Evolutionary conservation across 2,797 vertebrate species (phyloP).

Genomic region (Labroides dimidiatus): DNA sequence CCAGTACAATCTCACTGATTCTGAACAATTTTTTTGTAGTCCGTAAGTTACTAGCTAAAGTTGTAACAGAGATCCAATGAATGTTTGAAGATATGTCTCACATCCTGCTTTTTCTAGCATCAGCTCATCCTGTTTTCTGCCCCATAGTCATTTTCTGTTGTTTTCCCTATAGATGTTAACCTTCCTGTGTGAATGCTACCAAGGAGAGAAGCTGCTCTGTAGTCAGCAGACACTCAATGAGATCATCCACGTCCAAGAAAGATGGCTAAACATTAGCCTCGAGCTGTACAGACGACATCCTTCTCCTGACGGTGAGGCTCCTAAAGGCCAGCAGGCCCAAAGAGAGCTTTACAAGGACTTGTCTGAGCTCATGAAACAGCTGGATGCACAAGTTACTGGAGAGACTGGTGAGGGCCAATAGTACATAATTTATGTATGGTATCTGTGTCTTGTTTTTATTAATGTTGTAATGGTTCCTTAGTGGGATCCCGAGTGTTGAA

Average conservation of each 20-base stretch:
- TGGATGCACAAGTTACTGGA: slow-evolving; percentile 77
- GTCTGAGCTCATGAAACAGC: slow-evolving; percentile 76
- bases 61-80: neutral
- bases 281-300: slow-evolving; percentile 82
- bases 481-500: neutral
- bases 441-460: neutral
- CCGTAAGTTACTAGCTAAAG: no score
- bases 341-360: slow-evolving; percentile 70
- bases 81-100: neutral
- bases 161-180: slow-evolving; percentile 74
- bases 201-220: slow-evolving; percentile 78
- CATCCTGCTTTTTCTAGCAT: neutral
- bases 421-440: neutral
- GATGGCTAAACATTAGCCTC: slow-evolving; percentile 80
- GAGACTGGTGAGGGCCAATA: slow-evolving; percentile 82
- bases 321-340: slow-evolving; percentile 65
- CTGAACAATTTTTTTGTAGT: no score
- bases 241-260: slow-evolving; percentile 75
- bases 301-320: slow-evolving; percentile 62
- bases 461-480: neutral
- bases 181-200: slow-evolving; percentile 75
- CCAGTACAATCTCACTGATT: no score
- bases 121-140: neutral
- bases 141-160: neutral
- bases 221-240: slow-evolving; percentile 78